Percentiles rank a stretch among this genome's conserved stretches.
phyloP scores from a whole-genome alignment of 2,888 invertebrate species.

The Agrotis puta region DNA sequence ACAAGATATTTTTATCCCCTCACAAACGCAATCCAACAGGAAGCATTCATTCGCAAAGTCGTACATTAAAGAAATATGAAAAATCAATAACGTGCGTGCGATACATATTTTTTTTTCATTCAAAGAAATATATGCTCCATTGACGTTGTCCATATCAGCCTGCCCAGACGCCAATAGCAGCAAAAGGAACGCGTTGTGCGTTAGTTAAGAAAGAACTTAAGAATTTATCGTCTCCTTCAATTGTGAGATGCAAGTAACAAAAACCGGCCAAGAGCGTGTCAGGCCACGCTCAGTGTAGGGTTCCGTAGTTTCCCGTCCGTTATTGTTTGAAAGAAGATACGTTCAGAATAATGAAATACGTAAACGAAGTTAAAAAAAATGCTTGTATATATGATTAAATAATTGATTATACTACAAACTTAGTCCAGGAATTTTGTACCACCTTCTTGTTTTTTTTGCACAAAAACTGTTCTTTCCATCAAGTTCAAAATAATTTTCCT shows the following conservation, averaged over 20 bases:
- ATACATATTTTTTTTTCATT: slow-evolving; percentile 11
- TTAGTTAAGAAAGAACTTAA: slow-evolving; percentile 31
- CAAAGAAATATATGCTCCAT: slow-evolving; percentile 21
- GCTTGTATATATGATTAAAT: no score
- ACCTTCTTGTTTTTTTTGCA: no score
- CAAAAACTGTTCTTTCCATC: no score
- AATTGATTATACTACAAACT: no score
- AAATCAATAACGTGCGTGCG: slow-evolving; percentile 42
- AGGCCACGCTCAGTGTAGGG: no score
- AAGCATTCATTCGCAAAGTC: slow-evolving; percentile 28
- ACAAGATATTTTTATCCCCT: slow-evolving; percentile 54
- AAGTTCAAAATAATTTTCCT: no score
- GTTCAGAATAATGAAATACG: no score
- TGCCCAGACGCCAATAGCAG: slow-evolving; percentile 19
- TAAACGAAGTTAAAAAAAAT: no score
- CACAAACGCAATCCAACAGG: slow-evolving; percentile 30
- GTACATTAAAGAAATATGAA: slow-evolving; percentile 13
- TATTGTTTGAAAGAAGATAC: no score
- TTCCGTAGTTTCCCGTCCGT: no score
- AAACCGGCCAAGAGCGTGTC: no score
- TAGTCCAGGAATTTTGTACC: no score
- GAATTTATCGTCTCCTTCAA: slow-evolving; percentile 34
- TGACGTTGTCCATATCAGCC: slow-evolving; percentile 27
- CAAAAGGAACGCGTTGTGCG: slow-evolving; percentile 15
- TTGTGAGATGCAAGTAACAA: slow-evolving; percentile 21